phyloP scores from a whole-genome alignment of 2,797 vertebrate genomes.

The Choloepus didactylus region DNA sequence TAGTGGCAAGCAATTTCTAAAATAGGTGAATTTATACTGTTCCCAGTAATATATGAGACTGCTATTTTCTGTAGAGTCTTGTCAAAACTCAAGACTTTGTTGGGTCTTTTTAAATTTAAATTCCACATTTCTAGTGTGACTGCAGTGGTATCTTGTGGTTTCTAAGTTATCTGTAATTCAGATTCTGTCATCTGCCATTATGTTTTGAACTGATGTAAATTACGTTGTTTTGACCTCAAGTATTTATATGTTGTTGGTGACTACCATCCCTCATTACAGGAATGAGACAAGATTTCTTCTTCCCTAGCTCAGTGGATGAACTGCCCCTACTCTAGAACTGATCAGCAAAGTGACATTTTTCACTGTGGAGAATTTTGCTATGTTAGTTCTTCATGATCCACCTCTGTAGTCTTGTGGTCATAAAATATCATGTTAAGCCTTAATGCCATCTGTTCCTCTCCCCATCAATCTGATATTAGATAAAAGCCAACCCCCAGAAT shows the following conservation, averaged over 20 bases:
- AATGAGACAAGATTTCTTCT: not conserved
- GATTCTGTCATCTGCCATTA: not conserved
- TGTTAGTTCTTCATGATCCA: not conserved
- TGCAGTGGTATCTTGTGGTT: not conserved
- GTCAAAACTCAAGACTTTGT: not conserved
- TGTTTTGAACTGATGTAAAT: not conserved
- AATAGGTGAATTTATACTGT: not conserved
- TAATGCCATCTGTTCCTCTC: not conserved
- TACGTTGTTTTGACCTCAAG: not conserved
- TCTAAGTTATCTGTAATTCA: not conserved
- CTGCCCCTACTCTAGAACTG: not conserved
- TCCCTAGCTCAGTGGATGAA: not conserved
- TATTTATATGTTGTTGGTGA: not conserved
- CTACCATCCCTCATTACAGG: not conserved
- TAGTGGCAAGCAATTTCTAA: not conserved
- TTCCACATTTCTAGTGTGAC: not conserved
- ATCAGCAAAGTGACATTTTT: not conserved
- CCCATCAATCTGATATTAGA: not conserved
- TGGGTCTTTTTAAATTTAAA: not conserved
- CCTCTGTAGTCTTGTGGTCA: not conserved
- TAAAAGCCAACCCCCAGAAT: not conserved
- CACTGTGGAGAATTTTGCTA: not conserved
- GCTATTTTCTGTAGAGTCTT: not conserved
- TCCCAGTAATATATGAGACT: not conserved
- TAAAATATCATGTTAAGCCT: not conserved